Conservation (phyloP, 2,888 invertebrate species). For the Camponotus fellah region DNA sequence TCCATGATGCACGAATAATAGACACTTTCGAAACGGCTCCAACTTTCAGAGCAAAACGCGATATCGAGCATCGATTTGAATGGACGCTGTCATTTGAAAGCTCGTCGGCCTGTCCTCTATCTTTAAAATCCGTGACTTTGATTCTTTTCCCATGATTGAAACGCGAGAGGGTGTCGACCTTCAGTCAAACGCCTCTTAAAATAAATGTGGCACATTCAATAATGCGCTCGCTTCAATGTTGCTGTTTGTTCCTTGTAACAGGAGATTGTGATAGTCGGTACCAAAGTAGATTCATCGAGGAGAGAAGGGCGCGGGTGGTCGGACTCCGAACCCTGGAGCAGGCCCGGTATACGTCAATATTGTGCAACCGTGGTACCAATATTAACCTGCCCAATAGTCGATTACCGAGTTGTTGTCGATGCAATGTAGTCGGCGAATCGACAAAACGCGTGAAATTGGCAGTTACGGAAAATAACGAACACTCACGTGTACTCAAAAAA, state of each 20-base stretch:
- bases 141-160: not conserved
- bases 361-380: conserved; percentile 52
- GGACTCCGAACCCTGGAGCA: conserved; percentile 35
- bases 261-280: not conserved
- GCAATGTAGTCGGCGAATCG: conserved; percentile 18
- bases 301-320: not conserved
- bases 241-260: conserved; percentile 18
- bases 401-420: conserved; percentile 43
- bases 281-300: conserved; percentile 30
- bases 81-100: conserved; percentile 16
- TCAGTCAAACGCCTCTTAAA: not conserved
- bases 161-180: not conserved
- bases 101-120: not conserved
- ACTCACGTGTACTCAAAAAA: conserved; percentile 14
- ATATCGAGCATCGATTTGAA: conserved; percentile 28
- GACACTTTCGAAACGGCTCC: conserved; percentile 10
- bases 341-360: conserved; percentile 48
- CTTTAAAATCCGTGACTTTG: not conserved
- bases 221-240: not conserved
- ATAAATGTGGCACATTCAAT: not conserved
- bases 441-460: conserved; percentile 34
- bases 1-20: not conserved
- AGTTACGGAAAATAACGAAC: conserved; percentile 25
- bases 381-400: conserved; percentile 52
- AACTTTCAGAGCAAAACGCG: conserved; percentile 19